These are phyloP conservation scores for Takifugu bimaculatus DNA, from an alignment of 2,113 vertebrate genomes.

Conservation along the genomic window DNA sequence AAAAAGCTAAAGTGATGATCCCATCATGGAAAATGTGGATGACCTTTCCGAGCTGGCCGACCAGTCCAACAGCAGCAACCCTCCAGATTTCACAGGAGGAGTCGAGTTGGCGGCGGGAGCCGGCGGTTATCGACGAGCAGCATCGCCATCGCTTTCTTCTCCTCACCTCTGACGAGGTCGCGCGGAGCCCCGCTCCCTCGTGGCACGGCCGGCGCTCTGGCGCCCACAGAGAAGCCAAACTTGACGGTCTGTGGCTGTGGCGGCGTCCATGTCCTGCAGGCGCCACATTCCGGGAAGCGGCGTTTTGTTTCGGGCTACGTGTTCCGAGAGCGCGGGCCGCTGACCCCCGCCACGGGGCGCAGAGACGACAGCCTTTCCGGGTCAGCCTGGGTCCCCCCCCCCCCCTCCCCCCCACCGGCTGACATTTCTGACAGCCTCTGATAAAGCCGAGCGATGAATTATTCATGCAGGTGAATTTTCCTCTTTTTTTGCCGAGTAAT, in stretches of 20 bases:
- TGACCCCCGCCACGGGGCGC: conserved; percentile 50
- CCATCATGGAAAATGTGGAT: background rate
- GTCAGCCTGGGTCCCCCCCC: conserved; percentile 48
- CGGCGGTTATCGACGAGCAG: no score
- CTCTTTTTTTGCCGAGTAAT: conserved; percentile 48
- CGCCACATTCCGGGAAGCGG: conserved; percentile 31
- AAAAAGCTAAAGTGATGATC: no score
- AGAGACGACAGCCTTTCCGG: conserved; percentile 52
- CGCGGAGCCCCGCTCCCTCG: no score
- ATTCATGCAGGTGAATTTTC: conserved; percentile 62
- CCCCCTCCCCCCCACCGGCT: conserved; percentile 46
- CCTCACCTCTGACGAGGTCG: no score
- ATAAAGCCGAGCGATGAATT: conserved; percentile 65
- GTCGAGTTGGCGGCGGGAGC: conserved; percentile 36
- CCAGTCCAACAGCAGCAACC: conserved; percentile 25
- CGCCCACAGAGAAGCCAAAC: no score
- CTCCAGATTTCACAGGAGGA: conserved; percentile 53
- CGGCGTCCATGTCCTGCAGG: conserved; percentile 26
- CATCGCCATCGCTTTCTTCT: no score
- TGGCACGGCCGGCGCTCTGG: no score
- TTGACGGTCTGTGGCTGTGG: no score
- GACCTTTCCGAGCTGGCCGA: conserved; percentile 15
- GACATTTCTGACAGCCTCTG: conserved; percentile 72
- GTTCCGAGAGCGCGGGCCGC: conserved; percentile 20
- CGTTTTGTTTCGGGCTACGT: conserved; percentile 29